Base-by-base conservation (phyloP, 2,888 invertebrate genomes). In the Drosophila neonasuta region DNA sequence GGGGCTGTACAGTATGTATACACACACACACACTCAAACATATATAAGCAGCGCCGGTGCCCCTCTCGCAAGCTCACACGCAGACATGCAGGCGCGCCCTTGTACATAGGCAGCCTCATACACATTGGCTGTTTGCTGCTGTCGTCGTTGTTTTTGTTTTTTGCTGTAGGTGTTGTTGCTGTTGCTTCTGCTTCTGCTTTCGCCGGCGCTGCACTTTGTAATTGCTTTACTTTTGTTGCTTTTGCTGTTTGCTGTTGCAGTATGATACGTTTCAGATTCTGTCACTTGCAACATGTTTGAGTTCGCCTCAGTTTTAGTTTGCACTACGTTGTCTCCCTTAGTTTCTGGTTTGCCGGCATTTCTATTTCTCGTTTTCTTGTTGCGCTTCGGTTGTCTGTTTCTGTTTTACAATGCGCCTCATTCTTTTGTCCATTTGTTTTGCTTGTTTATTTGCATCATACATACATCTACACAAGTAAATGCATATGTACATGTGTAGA, bases 71-170 rank as follows among this genome's bases (percentile, higher is more conserved):
- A 62, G 62, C 72, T 62, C 48, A 50, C 54, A 73, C 74, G 56
- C 68, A 65, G 54, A 64, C 67, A 61, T 61, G 52, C 73, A 79
- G 60, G 61, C 79, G 75, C 71, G 63, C 77, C 73, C 71, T 84
- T 71, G 87, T 86, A 81, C 61, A 86, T 75, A 85, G 76, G 67
- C 74, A 85, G 80, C 74, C 78, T 79, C 78, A 87, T 72, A 88
- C 88, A 88, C 88, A 88, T 85, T 85, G 81, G 81, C 68, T 86
- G 86, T 62, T 56, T 60, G 68, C 41, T 50, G 65, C 54, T 59
- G 55, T 57, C 59, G 42, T 44, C 55, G 68, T 57, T 42, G 39
- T 54, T 20, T 62, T n/a, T 5, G 11, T 36, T 36, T 50, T 10
- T 34, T 34, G 51, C 5, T 66, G 60, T 30, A 52, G 69, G 13